Evolutionary conservation across 1,140 invertebrate species (phyloP), one percentile per base, ranked within the genome.

Genomic region (Argopecten irradians): DNA sequence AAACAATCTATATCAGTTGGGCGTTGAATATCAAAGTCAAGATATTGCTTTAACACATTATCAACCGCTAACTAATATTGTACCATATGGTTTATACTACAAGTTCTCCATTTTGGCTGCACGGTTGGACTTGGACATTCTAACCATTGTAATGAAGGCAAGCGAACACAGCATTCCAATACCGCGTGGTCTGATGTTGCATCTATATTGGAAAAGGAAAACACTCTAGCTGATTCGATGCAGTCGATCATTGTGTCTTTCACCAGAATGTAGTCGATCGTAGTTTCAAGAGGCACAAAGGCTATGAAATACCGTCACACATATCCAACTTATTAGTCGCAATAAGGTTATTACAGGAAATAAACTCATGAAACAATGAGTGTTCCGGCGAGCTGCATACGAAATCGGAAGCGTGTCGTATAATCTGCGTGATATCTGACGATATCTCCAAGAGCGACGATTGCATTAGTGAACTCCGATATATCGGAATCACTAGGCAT

Each of bases 381-480:
- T 41, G 0, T 34, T 86, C 55, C 2, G 5, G n/a, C n/a, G n/a
- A n/a, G n/a, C n/a, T n/a, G n/a, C n/a, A n/a, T n/a, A n/a, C n/a
- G n/a, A n/a, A n/a, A n/a, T n/a, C n/a, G 41, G 85, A 32, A 86
- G 0, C 13, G 85, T 86, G 55, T 86, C 43, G 32, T 86, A 71
- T 71, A 14, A n/a, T 86, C 28, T 0, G 85, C 43, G 43, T 86
- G 34, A 32, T 34, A 84, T 11, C 22, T 8, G 28, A 71, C 22
- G n/a, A 71, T 71, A 11, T 71, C 55, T 71, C 19, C 55, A n/a
- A 71, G 55, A 3, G n/a, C 14, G 5, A 28, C 55, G 13, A 71
- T 28, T 7, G 13, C 19, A 28, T 71, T n/a, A 28, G 55, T 28
- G 13, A 71, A 71, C 8, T 71, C 55, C 8, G 22, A 0, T 71